These are phyloP conservation scores for Athrips mouffetella DNA, from an alignment of 2,888 invertebrate genomes.

Conservation along the genomic window DNA sequence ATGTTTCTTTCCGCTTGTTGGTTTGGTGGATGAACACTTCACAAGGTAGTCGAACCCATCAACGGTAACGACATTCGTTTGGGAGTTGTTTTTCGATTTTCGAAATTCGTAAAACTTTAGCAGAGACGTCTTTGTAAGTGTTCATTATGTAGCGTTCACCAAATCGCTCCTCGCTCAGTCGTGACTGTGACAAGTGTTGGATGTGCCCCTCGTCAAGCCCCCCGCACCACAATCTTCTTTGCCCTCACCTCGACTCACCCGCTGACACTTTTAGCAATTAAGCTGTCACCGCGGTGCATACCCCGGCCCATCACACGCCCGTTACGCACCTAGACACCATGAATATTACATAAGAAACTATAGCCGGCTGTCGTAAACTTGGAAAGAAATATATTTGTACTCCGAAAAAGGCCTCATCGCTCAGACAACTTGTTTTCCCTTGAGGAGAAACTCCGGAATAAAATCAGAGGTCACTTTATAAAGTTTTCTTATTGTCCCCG, in stretches of 20 bases:
- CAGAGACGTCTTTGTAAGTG: too few species aligned
- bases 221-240: too few species aligned
- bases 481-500: neutral
- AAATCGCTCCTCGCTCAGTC: neutral
- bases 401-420: neutral
- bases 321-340: neutral
- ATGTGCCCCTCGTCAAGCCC: constrained; percentile 35
- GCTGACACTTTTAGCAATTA: constrained; percentile 59
- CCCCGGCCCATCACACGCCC: neutral
- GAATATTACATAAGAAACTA: neutral
- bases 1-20: constrained; percentile 9
- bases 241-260: constrained; percentile 27
- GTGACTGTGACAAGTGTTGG: constrained; percentile 18
- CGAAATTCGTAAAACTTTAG: too few species aligned
- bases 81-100: too few species aligned
- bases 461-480: neutral
- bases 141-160: neutral
- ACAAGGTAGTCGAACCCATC: too few species aligned
- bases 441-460: constrained; percentile 8
- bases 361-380: too few species aligned
- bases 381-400: neutral
- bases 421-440: neutral
- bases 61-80: too few species aligned
- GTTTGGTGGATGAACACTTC: too few species aligned
- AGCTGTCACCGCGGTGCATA: constrained; percentile 53